Base-by-base conservation (phyloP, 2,888 invertebrate genomes). In the Sturmia bella region DNA sequence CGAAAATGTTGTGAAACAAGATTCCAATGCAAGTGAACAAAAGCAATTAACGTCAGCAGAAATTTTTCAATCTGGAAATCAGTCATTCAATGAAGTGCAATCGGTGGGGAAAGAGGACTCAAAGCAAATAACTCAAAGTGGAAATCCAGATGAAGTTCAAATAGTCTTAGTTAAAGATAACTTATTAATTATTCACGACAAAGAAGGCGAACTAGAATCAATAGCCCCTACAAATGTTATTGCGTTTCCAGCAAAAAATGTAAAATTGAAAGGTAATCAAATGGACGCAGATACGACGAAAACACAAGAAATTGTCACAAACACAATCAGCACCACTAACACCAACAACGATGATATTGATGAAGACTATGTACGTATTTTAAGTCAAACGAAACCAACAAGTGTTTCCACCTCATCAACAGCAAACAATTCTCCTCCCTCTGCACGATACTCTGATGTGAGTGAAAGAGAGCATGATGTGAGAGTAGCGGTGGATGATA, bases 381-480 rank as follows among this genome's bases (percentile, higher is more conserved):
- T 52, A 50, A 78, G 41, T 32, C 19, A 68, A 73, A 69, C 52
- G 21, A 32, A 69, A 21, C 52, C 48, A 74, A 63, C 68, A 79
- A 75, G 45, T 61, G 69, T 54, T 68, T 76, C 61, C 48, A 15
- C 21, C 27, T 43, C 77, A 21, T 50, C 80, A 19, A 37, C 76
- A 0, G 24, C 61, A 37, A 69, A 70, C 7, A 70, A 43, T 56
- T 74, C 76, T 13, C 72, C 80, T 2, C 72, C 80, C 2, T 48
- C 56, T 5, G 43, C 85, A 6, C 84, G 85, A 21, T 86, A 79
- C 52, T 74, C 84, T 2, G 85, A 84, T 15, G 66, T 85, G 3
- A 37, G 76, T 19, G 84, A 81, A 2, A 85, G 84, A 41, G 21
- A 45, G 3, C 17, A 54, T 17, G 59, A 50, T 17, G 27, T 2